Evolutionary conservation across 2,888 invertebrate species (phyloP).

Genomic region (Gryllus longicercus): DNA sequence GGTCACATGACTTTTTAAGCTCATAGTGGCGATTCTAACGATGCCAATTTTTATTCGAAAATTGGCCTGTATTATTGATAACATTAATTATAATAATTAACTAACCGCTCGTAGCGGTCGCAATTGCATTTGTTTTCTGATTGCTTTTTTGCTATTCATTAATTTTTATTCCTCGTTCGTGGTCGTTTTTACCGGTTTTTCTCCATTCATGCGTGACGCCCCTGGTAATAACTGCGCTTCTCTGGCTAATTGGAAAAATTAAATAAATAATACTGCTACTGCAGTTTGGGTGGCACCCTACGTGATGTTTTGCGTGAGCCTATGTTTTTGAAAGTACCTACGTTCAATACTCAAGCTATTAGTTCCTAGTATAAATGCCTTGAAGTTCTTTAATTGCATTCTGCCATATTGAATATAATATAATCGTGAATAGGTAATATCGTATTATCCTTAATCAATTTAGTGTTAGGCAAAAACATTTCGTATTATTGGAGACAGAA

Average conservation of each 20-base stretch:
- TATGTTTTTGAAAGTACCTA: no score
- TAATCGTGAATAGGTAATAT: no score
- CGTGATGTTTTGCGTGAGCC: no score
- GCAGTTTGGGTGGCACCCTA: no score
- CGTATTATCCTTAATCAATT: no score
- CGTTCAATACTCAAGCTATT: no score
- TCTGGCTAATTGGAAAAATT: slow-evolving; percentile 17
- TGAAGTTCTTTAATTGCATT: no score
- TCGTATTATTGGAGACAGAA: no score
- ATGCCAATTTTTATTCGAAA: slow-evolving; percentile 9
- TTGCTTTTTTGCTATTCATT: slow-evolving; percentile 3
- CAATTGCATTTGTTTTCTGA: slow-evolving; percentile 17
- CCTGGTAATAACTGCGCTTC: background rate
- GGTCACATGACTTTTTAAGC: slow-evolving; percentile 17
- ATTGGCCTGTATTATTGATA: slow-evolving; percentile 17
- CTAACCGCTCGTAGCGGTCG: background rate
- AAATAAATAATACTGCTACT: background rate
- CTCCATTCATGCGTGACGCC: background rate
- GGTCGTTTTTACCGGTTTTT: background rate
- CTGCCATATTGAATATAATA: no score
- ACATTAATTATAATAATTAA: slow-evolving; percentile 17
- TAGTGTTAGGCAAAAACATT: no score
- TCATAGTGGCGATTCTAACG: background rate
- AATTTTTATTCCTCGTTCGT: slow-evolving; percentile 1
- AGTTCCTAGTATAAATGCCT: no score